Percentiles rank a stretch among this genome's conserved stretches.
These are phyloP conservation scores for Cyprinus carpio DNA, from an alignment of 2,113 vertebrate species.

Conservation along the genomic window DNA sequence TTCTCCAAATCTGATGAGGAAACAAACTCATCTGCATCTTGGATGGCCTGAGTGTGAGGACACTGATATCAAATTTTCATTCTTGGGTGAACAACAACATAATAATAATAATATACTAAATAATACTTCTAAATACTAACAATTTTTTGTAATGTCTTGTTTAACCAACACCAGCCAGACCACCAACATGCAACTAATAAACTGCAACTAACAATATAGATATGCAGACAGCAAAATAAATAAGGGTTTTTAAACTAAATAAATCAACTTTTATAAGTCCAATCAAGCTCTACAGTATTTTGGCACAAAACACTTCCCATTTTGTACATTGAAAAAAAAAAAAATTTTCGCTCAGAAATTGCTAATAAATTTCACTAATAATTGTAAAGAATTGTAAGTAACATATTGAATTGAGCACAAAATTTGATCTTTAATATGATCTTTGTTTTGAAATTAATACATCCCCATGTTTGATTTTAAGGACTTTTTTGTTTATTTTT, in stretches of 20 bases:
- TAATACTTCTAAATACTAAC: no score
- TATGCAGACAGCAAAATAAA: neutral
- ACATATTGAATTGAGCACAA: neutral
- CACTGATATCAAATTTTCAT: no score
- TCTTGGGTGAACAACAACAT: no score
- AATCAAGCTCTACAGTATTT: neutral
- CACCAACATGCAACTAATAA: neutral
- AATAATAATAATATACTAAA: no score
- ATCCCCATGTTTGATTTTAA: neutral
- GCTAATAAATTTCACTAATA: no score
- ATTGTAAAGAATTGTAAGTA: no score
- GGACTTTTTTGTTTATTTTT: neutral
- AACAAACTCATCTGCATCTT: neutral
- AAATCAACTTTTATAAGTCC: neutral
- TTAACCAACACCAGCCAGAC: neutral
- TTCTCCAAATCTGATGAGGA: neutral
- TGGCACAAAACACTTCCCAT: neutral
- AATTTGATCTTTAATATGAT: neutral
- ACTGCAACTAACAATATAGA: neutral
- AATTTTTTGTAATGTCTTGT: no score
- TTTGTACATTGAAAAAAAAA: neutral
- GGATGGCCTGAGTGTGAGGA: no score
- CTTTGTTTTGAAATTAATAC: neutral
- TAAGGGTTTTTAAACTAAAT: neutral
- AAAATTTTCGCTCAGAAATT: neutral